phyloP scores from a whole-genome alignment of 2,113 vertebrate species.

The Hirundichthys speculiger region DNA sequence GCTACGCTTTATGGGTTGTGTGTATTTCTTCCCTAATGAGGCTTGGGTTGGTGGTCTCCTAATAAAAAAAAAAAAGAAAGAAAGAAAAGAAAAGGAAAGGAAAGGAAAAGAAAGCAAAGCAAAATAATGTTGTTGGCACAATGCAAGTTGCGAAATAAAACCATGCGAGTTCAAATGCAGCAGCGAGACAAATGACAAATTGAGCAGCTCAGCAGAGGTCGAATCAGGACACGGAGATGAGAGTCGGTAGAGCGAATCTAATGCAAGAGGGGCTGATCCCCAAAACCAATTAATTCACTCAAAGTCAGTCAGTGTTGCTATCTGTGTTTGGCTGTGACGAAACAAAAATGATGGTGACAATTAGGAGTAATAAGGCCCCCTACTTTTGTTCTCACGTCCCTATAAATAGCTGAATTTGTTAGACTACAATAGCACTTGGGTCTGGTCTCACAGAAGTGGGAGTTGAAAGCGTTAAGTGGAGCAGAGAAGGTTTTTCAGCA shows the following conservation, averaged over 20 bases:
- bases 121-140: conserved; percentile 43
- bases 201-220: conserved; percentile 42
- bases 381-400: conserved; percentile 53
- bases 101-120: neutral
- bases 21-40: conserved; percentile 57
- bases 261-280: conserved; percentile 31
- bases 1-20: conserved; percentile 16
- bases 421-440: conserved; percentile 3
- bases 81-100: no score
- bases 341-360: conserved; percentile 35
- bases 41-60: conserved; percentile 37
- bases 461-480: conserved; percentile 48
- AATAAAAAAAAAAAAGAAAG: conserved; percentile 27
- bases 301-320: conserved; percentile 56
- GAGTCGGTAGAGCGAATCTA: conserved; percentile 40
- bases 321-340: conserved; percentile 47
- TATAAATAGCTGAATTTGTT: conserved; percentile 1
- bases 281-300: conserved; percentile 59
- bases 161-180: conserved; percentile 34
- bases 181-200: conserved; percentile 43
- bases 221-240: conserved; percentile 58
- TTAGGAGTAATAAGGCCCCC: conserved; percentile 57
- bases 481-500: conserved; percentile 42
- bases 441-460: conserved; percentile 15
- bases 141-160: conserved; percentile 46